Evolutionary conservation across 2,113 vertebrate genomes (phyloP).

Genomic region (Raja brachyura): DNA sequence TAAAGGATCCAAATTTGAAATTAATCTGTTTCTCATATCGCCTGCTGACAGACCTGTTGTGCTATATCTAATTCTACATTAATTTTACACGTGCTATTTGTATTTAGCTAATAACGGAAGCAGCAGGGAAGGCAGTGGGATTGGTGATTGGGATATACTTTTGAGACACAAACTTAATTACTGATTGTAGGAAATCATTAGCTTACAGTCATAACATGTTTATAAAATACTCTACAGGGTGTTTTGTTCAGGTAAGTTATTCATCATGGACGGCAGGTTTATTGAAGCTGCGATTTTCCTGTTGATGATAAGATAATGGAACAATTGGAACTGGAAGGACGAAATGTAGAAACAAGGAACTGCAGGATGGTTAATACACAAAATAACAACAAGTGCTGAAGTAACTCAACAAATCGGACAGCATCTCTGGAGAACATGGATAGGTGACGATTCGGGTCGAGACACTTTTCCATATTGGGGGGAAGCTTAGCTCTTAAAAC

Average conservation of each 20-base stretch:
- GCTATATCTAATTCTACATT: background rate
- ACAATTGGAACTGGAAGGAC: background rate
- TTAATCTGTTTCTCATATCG: background rate
- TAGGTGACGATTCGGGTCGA: too few species aligned
- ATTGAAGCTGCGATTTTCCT: background rate
- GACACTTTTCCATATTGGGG: too few species aligned
- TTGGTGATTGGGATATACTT: background rate
- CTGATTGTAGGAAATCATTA: background rate
- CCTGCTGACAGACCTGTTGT: background rate
- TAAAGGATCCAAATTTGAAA: background rate
- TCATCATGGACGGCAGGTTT: background rate
- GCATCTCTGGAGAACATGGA: too few species aligned
- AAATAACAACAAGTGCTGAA: too few species aligned
- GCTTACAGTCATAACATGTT: background rate
- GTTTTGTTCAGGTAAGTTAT: background rate
- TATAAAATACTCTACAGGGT: background rate
- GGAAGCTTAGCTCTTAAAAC: background rate
- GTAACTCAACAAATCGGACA: too few species aligned
- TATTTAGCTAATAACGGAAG: background rate
- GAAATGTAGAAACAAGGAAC: too few species aligned
- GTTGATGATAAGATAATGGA: background rate
- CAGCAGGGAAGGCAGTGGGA: background rate
- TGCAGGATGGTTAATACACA: too few species aligned
- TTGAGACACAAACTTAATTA: background rate
- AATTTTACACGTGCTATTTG: background rate